phyloP scores from a whole-genome alignment of 2,888 invertebrate genomes.

The Amphiduros pacificus region DNA sequence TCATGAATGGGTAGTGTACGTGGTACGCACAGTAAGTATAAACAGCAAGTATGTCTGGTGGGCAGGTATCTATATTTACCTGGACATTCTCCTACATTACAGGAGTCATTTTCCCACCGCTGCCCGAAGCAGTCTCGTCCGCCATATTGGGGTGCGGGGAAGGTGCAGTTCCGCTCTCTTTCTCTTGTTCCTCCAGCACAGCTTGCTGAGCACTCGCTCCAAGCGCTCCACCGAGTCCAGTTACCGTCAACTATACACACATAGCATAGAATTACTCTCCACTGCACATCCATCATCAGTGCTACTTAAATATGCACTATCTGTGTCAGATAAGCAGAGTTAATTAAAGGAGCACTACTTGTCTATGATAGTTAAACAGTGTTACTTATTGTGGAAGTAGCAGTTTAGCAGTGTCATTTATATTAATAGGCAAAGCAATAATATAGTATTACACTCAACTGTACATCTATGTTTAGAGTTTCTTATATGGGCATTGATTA shows the following conservation, averaged over 20 bases:
- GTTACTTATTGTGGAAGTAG: too few relatives aligned
- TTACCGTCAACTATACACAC: slow-evolving; percentile 18
- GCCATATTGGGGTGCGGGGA: slow-evolving; percentile 17
- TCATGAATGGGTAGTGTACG: too few relatives aligned
- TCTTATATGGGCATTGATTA: too few relatives aligned
- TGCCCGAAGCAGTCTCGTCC: slow-evolving; percentile 20
- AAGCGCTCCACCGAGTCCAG: slow-evolving; percentile 21
- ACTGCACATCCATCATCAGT: too few relatives aligned
- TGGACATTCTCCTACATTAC: slow-evolving; percentile 22
- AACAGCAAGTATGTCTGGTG: not conserved
- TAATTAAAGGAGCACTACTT: too few relatives aligned
- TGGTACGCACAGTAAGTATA: not conserved
- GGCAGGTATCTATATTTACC: slow-evolving; percentile 9
- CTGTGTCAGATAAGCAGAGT: too few relatives aligned
- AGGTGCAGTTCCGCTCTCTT: slow-evolving; percentile 15
- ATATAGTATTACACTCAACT: too few relatives aligned
- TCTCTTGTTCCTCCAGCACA: slow-evolving; percentile 19
- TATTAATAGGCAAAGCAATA: too few relatives aligned
- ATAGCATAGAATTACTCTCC: not conserved
- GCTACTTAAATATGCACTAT: too few relatives aligned
- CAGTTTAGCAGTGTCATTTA: too few relatives aligned
- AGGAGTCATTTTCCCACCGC: slow-evolving; percentile 12
- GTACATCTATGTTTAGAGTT: too few relatives aligned
- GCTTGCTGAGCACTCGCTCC: slow-evolving; percentile 16
- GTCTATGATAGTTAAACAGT: too few relatives aligned